These are phyloP conservation scores for Drosophila mimica DNA, from an alignment of 2,888 invertebrate species.

Conservation along the genomic window DNA sequence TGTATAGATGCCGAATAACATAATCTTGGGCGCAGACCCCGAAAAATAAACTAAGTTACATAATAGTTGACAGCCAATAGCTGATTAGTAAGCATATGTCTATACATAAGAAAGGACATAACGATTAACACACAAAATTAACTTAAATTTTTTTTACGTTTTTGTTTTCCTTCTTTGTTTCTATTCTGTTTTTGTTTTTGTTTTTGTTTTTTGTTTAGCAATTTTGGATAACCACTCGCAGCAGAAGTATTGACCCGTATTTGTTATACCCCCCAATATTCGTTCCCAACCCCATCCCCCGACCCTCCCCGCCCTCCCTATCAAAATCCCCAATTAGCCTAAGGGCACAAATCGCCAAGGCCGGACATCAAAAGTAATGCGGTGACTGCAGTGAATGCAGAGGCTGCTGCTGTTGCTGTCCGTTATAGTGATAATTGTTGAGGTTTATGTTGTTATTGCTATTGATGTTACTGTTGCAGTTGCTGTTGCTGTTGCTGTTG, in stretches of 20 bases:
- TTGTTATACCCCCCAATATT: conserved; percentile 1
- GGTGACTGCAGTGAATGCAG: conserved; percentile 30
- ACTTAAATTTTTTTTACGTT: too few relatives aligned
- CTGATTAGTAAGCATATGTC: conserved; percentile 38
- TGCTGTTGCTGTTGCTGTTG: conserved; percentile 29
- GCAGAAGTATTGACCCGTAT: conserved; percentile 18
- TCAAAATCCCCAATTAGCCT: conserved; percentile 14
- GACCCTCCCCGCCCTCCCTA: conserved; percentile 1
- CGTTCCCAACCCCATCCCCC: conserved; percentile 1
- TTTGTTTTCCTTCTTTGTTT: not conserved
- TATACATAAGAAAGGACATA: conserved; percentile 43
- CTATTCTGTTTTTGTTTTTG: not conserved
- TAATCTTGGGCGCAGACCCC: conserved; percentile 6
- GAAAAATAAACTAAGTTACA: conserved; percentile 37
- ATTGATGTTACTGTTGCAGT: conserved; percentile 28
- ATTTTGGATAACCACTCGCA: conserved; percentile 5
- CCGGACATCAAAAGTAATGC: conserved; percentile 52
- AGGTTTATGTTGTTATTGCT: conserved; percentile 14
- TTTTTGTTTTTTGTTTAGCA: conserved; percentile 1
- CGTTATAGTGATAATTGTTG: conserved; percentile 36
- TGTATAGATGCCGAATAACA: conserved; percentile 12
- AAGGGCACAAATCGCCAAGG: conserved; percentile 8
- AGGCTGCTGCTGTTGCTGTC: conserved; percentile 20
- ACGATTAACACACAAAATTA: conserved; percentile 49
- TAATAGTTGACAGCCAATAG: conserved; percentile 37